These are phyloP conservation scores for Poeciliopsis turrubarensis DNA, from an alignment of 2,113 vertebrate species.

Conservation along the genomic window DNA sequence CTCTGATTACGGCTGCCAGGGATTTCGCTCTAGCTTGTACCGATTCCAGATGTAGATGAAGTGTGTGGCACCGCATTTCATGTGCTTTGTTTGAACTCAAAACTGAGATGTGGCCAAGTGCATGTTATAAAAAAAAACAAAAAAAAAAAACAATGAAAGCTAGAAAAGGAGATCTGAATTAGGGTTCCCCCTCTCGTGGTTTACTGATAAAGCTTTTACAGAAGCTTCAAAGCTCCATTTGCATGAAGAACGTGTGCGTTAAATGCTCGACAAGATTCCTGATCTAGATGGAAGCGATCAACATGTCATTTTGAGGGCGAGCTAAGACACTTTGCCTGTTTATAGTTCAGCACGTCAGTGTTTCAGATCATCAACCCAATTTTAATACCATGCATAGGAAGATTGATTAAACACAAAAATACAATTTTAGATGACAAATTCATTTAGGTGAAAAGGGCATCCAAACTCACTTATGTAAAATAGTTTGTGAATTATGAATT, in stretches of 20 bases:
- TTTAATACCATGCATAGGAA: no score
- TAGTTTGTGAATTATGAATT: no score
- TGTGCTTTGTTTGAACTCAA: slow-evolving; percentile 2
- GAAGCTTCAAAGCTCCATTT: slow-evolving; percentile 45
- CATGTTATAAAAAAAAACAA: slow-evolving; percentile 7
- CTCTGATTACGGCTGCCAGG: slow-evolving; percentile 28
- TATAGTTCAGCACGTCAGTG: not conserved
- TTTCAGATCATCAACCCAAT: no score
- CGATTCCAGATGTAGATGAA: slow-evolving; percentile 28
- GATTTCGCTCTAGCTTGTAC: slow-evolving; percentile 21
- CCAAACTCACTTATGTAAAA: no score
- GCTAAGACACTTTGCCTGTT: slow-evolving; percentile 45
- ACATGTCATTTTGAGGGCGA: slow-evolving; percentile 8
- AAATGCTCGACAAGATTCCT: slow-evolving; percentile 40
- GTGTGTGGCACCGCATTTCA: slow-evolving; percentile 5
- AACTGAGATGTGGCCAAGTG: not conserved
- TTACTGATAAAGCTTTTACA: slow-evolving; percentile 52
- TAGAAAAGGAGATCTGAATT: slow-evolving; percentile 39
- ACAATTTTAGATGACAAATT: not conserved
- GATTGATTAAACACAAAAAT: no score
- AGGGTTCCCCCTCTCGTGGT: slow-evolving; percentile 44
- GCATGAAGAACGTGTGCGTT: slow-evolving; percentile 46
- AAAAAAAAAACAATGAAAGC: not conserved
- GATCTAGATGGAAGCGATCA: not conserved
- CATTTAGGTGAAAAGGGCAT: no score